Percentiles rank a stretch among this genome's conserved stretches.
Conservation (phyloP, 2,797 vertebrate species). For the Coracias cyanogaster region DNA sequence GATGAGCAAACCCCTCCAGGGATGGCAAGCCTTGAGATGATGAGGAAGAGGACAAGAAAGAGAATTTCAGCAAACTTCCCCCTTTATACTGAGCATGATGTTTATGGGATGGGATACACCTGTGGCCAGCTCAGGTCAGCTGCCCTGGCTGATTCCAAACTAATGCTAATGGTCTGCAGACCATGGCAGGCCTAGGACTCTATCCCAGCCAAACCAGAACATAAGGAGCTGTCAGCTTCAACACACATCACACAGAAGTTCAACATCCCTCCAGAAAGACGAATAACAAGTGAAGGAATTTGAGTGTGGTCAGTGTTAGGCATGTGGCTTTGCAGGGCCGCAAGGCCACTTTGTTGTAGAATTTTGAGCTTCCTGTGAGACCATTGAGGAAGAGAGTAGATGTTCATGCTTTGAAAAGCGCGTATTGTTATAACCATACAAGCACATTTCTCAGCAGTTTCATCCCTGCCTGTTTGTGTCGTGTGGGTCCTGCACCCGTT, state of each 20-base stretch:
- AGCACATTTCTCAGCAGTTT: fast-evolving
- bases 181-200: neutral
- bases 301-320: fast-evolving
- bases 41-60: no score
- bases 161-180: neutral
- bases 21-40: neutral
- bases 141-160: neutral
- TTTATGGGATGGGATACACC: neutral
- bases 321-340: neutral
- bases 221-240: neutral
- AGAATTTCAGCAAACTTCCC: neutral
- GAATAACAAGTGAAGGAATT: neutral
- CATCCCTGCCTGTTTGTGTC: fast-evolving
- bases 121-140: neutral
- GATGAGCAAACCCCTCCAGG: neutral
- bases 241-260: neutral
- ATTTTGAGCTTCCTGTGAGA: neutral
- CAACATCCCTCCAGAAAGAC: neutral
- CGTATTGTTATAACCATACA: fast-evolving
- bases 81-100: neutral
- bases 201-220: neutral
- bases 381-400: fast-evolving
- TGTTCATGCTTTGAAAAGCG: fast-evolving
- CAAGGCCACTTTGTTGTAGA: neutral
- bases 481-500: neutral